Base-by-base conservation (phyloP, 2,888 invertebrate species). In the Tachina grossa region DNA sequence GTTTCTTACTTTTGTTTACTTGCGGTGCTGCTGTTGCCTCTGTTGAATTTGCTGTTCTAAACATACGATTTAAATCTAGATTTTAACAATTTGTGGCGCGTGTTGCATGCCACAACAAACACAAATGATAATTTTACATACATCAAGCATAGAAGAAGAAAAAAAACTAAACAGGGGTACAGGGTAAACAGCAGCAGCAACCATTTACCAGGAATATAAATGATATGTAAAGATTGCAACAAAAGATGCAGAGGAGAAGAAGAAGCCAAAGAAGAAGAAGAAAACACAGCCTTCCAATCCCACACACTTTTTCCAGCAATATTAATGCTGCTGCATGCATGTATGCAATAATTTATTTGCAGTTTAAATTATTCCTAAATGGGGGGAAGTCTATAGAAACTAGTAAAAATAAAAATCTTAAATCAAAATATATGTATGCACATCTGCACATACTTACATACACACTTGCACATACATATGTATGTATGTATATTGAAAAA, bases 51-150 rank as follows among this genome's bases (percentile, higher is more conserved):
- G 69, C 51, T 69, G 9, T 63, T 71, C 55, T 72, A 77, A 83
- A 79, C 71, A 78, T 83, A 85, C 72, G 63, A 83, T 85, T 83
- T 85, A 85, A 85, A 85, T 85, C 83, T 83, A 85, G 85, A 85
- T 83, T 76, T 78, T 71, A 85, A 80, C 85, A 90, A 90, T 90
- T 90, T 91, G 91, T 89, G 91, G 91, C 91, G 91, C 91, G 91
- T 91, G 91, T 90, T 90, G 89, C 90, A 91, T 91, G 91, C 90
- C 89, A 90, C 89, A 84, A 87, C 89, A 88, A 88, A 76, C 74
- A 72, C 59, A 80, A 76, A 76, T 80, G 71, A 83, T 72, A 75
- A 81, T 63, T 81, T 81, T 78, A 69, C 69, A 79, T 75, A 79
- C 71, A 69, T 66, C 59, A 78, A 83, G n/a, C 41, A 78, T 65